A percentile compares a stretch with the other conserved stretches of the same genome.
Conservation (phyloP, 2,888 invertebrate species). For the Nematopogon swammerdamellus region DNA sequence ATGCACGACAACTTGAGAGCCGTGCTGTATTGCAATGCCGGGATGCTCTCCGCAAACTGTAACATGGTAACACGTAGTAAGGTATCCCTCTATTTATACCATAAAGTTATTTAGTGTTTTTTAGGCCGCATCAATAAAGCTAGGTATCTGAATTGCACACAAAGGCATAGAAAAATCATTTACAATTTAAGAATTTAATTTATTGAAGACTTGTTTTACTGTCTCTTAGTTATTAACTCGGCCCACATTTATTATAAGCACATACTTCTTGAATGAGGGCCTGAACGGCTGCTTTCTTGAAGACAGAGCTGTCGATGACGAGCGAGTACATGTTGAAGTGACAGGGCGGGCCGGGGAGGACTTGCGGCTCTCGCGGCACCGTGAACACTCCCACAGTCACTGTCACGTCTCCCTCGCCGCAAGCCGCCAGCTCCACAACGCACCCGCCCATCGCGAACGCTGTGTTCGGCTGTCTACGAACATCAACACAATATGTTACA, state of each 20-base stretch:
- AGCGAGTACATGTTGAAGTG: conserved; percentile 41
- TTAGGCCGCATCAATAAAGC: no score
- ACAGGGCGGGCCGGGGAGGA: conserved; percentile 15
- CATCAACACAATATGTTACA: no score
- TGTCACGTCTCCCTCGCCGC: conserved; percentile 17
- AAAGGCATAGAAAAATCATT: no score
- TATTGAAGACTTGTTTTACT: no score
- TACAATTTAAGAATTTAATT: no score
- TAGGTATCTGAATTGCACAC: no score
- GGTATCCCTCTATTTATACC: conserved; percentile 1
- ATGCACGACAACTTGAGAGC: conserved; percentile 42
- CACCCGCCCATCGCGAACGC: conserved; percentile 48
- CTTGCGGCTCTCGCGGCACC: conserved; percentile 22
- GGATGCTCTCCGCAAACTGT: conserved; percentile 39
- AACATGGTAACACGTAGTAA: conserved; percentile 6
- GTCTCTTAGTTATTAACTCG: no score
- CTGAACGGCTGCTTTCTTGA: conserved; percentile 33
- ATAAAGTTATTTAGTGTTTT: no score
- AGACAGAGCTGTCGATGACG: conserved; percentile 31
- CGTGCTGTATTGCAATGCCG: conserved; percentile 35
- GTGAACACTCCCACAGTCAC: conserved; percentile 37
- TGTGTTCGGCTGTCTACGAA: conserved; percentile 38
- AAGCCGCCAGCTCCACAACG: conserved; percentile 33
- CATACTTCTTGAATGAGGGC: conserved; percentile 21
- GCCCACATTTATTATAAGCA: no score